phyloP scores from a whole-genome alignment of 2,797 vertebrate species.

The Neomorphus geoffroyi region DNA sequence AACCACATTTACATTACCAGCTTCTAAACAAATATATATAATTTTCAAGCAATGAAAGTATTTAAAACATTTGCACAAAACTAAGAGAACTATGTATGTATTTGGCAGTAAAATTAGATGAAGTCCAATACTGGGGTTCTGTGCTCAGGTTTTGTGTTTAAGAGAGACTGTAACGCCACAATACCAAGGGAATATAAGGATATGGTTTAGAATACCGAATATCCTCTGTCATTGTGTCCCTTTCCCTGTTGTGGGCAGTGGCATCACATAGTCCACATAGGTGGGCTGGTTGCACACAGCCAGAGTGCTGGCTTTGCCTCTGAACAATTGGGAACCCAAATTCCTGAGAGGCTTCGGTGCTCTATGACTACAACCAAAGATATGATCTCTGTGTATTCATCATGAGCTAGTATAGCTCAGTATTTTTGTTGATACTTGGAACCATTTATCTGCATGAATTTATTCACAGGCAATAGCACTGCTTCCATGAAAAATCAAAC shows the following conservation, averaged over 20 bases:
- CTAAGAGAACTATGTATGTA: neutral
- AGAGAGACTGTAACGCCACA: neutral
- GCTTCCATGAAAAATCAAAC: neutral
- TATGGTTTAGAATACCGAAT: neutral
- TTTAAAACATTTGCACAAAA: neutral
- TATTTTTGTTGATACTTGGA: neutral
- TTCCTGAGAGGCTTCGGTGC: neutral
- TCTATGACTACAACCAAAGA: neutral
- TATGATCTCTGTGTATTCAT: neutral
- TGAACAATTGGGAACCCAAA: neutral
- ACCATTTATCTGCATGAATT: neutral
- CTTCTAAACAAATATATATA: neutral
- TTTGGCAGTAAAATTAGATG: neutral
- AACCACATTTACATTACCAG: neutral
- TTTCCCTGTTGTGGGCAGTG: neutral
- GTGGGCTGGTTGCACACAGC: neutral
- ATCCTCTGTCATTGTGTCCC: neutral
- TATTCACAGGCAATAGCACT: neutral
- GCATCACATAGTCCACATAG: neutral
- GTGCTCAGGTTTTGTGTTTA: neutral
- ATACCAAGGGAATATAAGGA: neutral
- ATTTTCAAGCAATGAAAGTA: neutral
- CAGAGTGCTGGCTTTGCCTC: neutral
- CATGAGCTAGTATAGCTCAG: neutral
- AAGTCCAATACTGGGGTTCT: neutral